phyloP scores from a whole-genome alignment of 2,113 vertebrate species.

The Chionodraco myersi region DNA sequence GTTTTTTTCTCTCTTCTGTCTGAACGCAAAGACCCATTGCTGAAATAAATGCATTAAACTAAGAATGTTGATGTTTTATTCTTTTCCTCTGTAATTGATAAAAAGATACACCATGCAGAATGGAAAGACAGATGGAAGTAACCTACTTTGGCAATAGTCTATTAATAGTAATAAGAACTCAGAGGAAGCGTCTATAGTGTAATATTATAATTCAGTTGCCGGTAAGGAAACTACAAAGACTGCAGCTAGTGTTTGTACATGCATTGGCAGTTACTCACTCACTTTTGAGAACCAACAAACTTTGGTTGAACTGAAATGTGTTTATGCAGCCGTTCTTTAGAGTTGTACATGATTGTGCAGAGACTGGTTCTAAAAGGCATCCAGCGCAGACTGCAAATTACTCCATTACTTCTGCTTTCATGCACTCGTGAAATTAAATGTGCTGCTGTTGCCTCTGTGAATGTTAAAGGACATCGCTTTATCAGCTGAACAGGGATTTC shows the following conservation, averaged over 20 bases:
- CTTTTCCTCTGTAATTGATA: neutral
- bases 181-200: neutral
- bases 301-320: neutral
- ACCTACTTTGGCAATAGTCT: neutral
- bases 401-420: neutral
- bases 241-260: neutral
- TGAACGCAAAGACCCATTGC: neutral
- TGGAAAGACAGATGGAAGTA: neutral
- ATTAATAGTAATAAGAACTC: neutral
- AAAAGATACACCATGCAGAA: neutral
- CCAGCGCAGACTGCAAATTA: neutral
- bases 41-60: neutral
- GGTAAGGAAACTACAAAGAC: neutral
- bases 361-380: neutral
- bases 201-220: neutral
- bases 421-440: conserved; percentile 4
- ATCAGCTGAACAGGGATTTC: neutral
- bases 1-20: neutral
- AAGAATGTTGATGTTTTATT: neutral
- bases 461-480: conserved; percentile 2
- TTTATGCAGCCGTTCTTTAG: neutral
- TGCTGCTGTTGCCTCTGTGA: conserved; percentile 5
- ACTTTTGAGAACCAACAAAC: neutral
- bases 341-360: neutral
- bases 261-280: neutral